These are phyloP conservation scores for Octodonta nipae DNA, from an alignment of 2,888 invertebrate genomes.

Conservation along the genomic window DNA sequence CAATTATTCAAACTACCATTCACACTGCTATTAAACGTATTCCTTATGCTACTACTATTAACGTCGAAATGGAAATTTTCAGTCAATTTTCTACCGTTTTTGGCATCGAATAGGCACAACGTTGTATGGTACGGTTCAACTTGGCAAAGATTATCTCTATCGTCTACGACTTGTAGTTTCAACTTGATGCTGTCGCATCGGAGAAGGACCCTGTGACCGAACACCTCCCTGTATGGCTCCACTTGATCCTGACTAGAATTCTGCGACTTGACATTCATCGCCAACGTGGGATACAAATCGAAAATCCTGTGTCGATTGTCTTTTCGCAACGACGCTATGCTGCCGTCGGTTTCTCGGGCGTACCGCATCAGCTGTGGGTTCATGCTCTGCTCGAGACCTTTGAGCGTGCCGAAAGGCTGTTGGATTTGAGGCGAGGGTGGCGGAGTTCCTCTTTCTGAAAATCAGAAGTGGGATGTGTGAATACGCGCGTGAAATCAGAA, in stretches of 20 bases:
- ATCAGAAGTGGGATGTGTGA: too few relatives aligned
- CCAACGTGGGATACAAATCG: slow-evolving; percentile 50
- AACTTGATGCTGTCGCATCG: slow-evolving; percentile 55
- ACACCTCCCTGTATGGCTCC: slow-evolving; percentile 75
- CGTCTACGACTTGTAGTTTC: slow-evolving; percentile 46
- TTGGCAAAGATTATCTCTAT: slow-evolving; percentile 57
- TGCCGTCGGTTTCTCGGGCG: slow-evolving; percentile 78
- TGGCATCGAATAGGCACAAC: slow-evolving; percentile 79
- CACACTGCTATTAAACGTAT: slow-evolving; percentile 36
- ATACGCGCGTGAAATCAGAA: too few relatives aligned
- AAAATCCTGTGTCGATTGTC: slow-evolving; percentile 72
- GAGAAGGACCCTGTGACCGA: slow-evolving; percentile 72
- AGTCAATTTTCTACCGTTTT: slow-evolving; percentile 72
- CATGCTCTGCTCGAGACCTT: slow-evolving; percentile 81
- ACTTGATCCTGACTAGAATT: slow-evolving; percentile 31
- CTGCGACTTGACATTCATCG: slow-evolving; percentile 34
- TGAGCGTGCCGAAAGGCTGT: slow-evolving; percentile 67
- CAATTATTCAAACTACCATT: slow-evolving; percentile 32
- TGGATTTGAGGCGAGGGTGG: slow-evolving; percentile 46
- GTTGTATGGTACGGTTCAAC: slow-evolving; percentile 91
- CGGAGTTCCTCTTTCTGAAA: slow-evolving; percentile 38
- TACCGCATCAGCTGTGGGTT: slow-evolving; percentile 84
- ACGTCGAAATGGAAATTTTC: slow-evolving; percentile 88
- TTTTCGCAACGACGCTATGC: slow-evolving; percentile 66
- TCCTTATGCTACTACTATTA: slow-evolving; percentile 58